Evolutionary conservation across 2,888 invertebrate species (phyloP).

Genomic region (Eurytoma californica): DNA sequence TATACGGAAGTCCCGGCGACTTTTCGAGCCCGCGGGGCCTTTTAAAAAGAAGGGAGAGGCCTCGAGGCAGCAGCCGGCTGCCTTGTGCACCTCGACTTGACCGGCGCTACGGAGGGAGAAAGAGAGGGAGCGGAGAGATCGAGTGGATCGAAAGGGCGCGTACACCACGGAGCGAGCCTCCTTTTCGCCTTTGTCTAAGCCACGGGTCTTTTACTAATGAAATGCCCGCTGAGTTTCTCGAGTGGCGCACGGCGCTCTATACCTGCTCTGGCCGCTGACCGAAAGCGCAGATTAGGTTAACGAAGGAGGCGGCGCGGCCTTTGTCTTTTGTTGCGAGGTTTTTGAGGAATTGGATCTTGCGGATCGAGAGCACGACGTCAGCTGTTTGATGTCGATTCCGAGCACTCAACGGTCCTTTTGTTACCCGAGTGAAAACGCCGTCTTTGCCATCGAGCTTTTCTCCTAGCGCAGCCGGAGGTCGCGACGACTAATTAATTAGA

Average conservation of each 20-base stretch:
- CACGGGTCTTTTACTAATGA: slow-evolving; percentile 52
- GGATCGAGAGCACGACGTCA: slow-evolving; percentile 8
- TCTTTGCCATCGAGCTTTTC: no score
- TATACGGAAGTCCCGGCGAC: neutral
- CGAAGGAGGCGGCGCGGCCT: slow-evolving; percentile 42
- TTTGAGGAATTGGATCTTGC: slow-evolving; percentile 44
- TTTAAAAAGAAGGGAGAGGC: slow-evolving; percentile 36
- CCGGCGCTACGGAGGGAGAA: slow-evolving; percentile 22
- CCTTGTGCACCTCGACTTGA: slow-evolving; percentile 34
- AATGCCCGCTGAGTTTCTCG: slow-evolving; percentile 43
- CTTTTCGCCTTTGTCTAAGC: slow-evolving; percentile 47
- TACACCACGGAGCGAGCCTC: slow-evolving; percentile 6
- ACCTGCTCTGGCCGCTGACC: slow-evolving; percentile 19
- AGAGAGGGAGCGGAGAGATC: slow-evolving; percentile 30
- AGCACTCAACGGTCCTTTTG: no score
- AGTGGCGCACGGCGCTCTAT: slow-evolving; percentile 3
- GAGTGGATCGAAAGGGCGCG: slow-evolving; percentile 33
- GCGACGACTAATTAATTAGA: no score
- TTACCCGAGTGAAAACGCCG: no score
- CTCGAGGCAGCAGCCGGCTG: neutral
- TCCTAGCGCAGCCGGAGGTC: no score
- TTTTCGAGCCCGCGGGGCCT: slow-evolving; percentile 20
- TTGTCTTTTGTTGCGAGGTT: slow-evolving; percentile 41
- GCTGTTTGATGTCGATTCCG: neutral
- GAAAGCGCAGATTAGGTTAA: slow-evolving; percentile 48